A percentile compares a stretch with the other conserved stretches of the same genome.
Conservation (phyloP, 2,797 vertebrate genomes). For the Sebastes trivittatus region DNA sequence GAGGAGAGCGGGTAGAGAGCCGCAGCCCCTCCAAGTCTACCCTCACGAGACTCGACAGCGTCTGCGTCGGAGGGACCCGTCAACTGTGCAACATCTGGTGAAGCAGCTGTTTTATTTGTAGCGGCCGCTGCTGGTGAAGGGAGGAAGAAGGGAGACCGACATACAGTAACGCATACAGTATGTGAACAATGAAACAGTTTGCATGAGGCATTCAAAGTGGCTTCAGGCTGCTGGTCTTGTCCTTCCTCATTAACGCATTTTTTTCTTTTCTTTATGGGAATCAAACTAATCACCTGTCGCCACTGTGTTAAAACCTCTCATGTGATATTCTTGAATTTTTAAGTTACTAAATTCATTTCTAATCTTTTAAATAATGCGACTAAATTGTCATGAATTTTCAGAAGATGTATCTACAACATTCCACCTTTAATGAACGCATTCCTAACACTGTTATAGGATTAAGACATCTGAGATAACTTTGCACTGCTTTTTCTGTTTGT, state of each 20-base stretch:
- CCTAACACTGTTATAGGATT: conserved; percentile 51
- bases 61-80: conserved; percentile 36
- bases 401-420: conserved; percentile 63
- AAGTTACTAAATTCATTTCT: conserved; percentile 48
- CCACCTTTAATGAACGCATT: conserved; percentile 66
- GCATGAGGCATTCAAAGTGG: conserved; percentile 67
- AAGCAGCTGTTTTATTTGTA: conserved; percentile 63
- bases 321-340: conserved; percentile 33
- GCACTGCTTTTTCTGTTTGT: conserved; percentile 62
- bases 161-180: conserved; percentile 44
- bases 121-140: conserved; percentile 54
- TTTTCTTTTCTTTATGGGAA: conserved; percentile 59
- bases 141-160: conserved; percentile 65
- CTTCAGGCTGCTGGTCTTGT: conserved; percentile 66
- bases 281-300: conserved; percentile 65
- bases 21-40: conserved; percentile 43
- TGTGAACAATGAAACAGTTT: conserved; percentile 67
- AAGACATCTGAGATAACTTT: conserved; percentile 59
- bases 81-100: conserved; percentile 57
- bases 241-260: conserved; percentile 49
- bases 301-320: conserved; percentile 45
- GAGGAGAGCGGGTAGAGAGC: conserved; percentile 79
- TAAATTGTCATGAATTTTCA: conserved; percentile 27
- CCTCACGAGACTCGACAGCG: conserved; percentile 62
- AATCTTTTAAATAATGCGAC: conserved; percentile 31